phyloP scores from a whole-genome alignment of 2,888 invertebrate species.

The Drosophila nigritarsus region DNA sequence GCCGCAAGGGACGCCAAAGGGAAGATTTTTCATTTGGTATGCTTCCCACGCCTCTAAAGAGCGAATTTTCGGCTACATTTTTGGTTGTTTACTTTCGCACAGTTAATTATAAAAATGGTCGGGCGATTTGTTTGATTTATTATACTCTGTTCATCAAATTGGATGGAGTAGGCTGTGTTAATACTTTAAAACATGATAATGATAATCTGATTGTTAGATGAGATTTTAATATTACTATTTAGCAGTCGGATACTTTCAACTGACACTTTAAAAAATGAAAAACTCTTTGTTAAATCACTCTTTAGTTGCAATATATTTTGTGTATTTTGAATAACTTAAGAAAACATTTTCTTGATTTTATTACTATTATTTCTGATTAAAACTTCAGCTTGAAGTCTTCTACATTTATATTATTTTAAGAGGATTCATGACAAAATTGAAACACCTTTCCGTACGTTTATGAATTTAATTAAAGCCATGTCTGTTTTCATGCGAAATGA shows the following conservation, averaged over 20 bases:
- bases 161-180: not conserved
- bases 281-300: not conserved
- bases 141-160: not conserved
- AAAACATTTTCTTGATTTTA: not conserved
- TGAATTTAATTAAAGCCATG: not conserved
- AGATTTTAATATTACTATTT: not conserved
- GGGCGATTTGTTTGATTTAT: slow-evolving; percentile 4
- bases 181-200: not conserved
- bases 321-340: not conserved
- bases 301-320: not conserved
- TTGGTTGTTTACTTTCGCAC: slow-evolving; percentile 13
- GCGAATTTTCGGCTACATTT: slow-evolving; percentile 2
- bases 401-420: not conserved
- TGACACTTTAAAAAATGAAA: not conserved
- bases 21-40: not conserved
- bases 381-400: not conserved
- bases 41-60: too few species aligned
- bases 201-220: not conserved
- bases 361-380: not conserved
- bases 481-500: not conserved
- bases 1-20: not conserved
- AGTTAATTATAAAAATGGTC: slow-evolving; percentile 11
- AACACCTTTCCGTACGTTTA: not conserved
- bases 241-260: not conserved
- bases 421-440: not conserved